These are phyloP conservation scores for Calyptommatus sinebrachiatus DNA, from an alignment of 2,113 vertebrate species.

Conservation along the genomic window DNA sequence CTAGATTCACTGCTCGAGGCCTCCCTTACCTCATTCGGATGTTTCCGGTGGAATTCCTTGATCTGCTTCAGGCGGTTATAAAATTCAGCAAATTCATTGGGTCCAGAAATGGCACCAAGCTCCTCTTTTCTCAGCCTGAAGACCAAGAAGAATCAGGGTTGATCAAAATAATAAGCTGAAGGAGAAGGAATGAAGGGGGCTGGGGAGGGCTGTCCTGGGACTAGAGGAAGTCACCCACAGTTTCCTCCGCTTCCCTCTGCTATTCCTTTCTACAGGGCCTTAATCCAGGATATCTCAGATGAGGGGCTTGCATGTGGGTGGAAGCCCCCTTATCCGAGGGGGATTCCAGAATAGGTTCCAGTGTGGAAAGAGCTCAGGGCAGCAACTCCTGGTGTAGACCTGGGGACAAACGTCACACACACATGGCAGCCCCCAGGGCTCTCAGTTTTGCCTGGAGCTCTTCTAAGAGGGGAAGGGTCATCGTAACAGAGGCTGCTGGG, in stretches of 20 bases:
- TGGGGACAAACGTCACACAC: background rate
- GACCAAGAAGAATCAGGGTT: background rate
- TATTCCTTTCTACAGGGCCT: rapidly evolving
- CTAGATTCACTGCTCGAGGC: background rate
- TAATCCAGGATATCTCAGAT: background rate
- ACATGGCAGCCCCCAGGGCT: background rate
- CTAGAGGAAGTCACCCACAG: no score
- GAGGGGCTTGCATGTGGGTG: background rate
- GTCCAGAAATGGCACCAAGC: slow-evolving; percentile 92
- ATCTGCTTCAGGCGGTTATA: slow-evolving; percentile 97
- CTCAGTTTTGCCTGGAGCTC: background rate
- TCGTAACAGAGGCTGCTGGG: background rate
- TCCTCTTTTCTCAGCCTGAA: slow-evolving; percentile 90
- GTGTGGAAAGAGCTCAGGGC: background rate
- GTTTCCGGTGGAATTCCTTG: slow-evolving; percentile 96
- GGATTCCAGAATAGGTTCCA: no score
- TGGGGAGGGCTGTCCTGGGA: background rate
- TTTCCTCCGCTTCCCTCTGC: no score
- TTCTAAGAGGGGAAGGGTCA: no score
- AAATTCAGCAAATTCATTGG: slow-evolving; percentile 96
- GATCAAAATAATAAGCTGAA: rapidly evolving
- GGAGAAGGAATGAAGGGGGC: background rate
- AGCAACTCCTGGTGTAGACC: background rate
- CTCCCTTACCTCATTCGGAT: slow-evolving; percentile 88
- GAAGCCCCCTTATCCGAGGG: no score